Percentiles rank a stretch among this genome's conserved stretches.
phyloP scores from a whole-genome alignment of 2,113 vertebrate genomes.

The Nyctereutes procyonoides region DNA sequence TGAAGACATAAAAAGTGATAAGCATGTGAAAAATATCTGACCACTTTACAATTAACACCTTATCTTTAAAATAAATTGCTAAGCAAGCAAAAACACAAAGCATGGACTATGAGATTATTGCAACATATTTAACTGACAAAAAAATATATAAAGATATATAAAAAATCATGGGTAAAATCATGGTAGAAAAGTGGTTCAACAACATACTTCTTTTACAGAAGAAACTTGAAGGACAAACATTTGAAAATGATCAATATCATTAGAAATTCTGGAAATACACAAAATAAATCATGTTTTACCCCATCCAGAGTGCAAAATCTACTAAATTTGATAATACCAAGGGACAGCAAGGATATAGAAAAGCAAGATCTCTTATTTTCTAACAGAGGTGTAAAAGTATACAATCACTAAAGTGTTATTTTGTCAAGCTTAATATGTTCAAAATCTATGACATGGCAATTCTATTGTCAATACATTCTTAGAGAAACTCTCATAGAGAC shows the following conservation, averaged over 20 bases:
- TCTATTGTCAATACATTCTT: not conserved
- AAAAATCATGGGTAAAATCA: not conserved
- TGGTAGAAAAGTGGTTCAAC: not conserved
- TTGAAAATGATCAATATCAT: not conserved
- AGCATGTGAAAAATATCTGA: slow-evolving; percentile 16
- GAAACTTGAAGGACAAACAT: not conserved
- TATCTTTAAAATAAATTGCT: slow-evolving; percentile 36
- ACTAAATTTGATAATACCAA: not conserved
- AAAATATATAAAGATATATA: not conserved
- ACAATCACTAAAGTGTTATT: not conserved
- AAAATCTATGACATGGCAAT: not conserved
- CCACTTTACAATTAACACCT: not conserved
- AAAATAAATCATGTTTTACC: not conserved
- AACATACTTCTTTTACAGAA: not conserved
- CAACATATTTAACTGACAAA: not conserved
- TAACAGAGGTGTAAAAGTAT: not conserved
- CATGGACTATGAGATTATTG: not conserved
- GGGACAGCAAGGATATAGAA: not conserved
- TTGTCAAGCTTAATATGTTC: not conserved
- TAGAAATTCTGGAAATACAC: not conserved
- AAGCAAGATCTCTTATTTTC: not conserved
- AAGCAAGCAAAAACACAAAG: not conserved
- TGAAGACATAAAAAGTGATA: not conserved
- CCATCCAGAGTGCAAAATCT: not conserved
- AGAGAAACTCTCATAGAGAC: not conserved